These are phyloP conservation scores for Abrostola tripartita DNA, from an alignment of 2,888 invertebrate species.

Conservation along the genomic window DNA sequence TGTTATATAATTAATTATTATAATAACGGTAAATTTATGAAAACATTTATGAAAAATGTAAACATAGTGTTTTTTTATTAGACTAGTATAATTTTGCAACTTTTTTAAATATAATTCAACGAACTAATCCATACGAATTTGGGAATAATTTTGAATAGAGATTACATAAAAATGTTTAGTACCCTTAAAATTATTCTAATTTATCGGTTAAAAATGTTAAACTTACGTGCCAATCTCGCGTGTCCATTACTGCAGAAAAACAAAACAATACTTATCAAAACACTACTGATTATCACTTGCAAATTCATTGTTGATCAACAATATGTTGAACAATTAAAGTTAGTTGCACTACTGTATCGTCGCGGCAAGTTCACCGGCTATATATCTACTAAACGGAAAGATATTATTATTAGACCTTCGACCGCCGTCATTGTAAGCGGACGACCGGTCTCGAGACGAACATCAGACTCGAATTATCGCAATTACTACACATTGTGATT, in stretches of 20 bases:
- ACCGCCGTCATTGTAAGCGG: conserved; percentile 55
- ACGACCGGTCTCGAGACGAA: conserved; percentile 48
- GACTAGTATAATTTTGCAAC: too few relatives aligned
- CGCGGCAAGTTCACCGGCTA: conserved; percentile 67
- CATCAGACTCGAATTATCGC: conserved; percentile 35
- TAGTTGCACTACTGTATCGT: conserved; percentile 65
- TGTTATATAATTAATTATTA: too few relatives aligned
- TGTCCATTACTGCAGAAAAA: conserved; percentile 62
- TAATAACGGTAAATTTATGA: too few relatives aligned
- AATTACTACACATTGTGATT: conserved; percentile 28
- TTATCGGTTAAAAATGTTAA: not conserved
- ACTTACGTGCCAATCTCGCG: conserved; percentile 79
- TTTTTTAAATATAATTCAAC: too few relatives aligned
- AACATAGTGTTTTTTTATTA: too few relatives aligned
- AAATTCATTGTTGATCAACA: conserved; percentile 66
- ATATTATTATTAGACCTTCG: conserved; percentile 69
- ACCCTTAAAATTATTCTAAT: not conserved
- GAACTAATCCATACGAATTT: too few relatives aligned
- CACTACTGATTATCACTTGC: conserved; percentile 56
- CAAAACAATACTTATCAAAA: conserved; percentile 61
- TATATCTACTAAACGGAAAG: conserved; percentile 76
- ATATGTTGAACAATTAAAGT: conserved; percentile 66
- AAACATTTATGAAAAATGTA: too few relatives aligned
- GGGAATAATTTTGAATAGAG: too few relatives aligned
- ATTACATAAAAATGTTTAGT: too few relatives aligned